Conservation (phyloP, 2,113 vertebrate genomes). For the Megatriorchis doriae region DNA sequence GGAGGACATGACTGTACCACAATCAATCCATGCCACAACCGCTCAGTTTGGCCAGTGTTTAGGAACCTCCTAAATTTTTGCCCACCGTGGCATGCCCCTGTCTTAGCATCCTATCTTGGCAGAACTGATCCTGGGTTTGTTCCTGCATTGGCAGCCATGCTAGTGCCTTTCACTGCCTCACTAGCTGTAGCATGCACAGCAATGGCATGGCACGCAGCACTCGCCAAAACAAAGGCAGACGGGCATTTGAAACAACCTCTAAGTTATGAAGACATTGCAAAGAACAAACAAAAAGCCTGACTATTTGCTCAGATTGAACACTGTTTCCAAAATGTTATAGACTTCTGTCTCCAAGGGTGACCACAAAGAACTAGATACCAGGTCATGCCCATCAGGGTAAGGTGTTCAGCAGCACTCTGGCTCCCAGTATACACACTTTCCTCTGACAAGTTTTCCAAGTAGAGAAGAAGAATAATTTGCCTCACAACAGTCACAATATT, state of each 20-base stretch:
- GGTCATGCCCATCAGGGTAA: background rate
- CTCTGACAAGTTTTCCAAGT: background rate
- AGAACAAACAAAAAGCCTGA: background rate
- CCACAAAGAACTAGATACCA: rapidly evolving
- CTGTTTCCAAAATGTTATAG: background rate
- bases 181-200: rapidly evolving
- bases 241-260: rapidly evolving
- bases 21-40: background rate
- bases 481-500: background rate
- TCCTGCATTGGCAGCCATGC: rapidly evolving
- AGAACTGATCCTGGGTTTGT: background rate
- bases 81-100: rapidly evolving
- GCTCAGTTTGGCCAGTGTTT: background rate
- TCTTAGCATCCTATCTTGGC: rapidly evolving
- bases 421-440: background rate
- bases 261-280: background rate
- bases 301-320: rapidly evolving
- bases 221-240: background rate
- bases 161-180: rapidly evolving
- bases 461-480: background rate
- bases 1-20: background rate
- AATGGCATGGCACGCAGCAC: rapidly evolving
- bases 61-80: background rate
- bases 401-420: background rate
- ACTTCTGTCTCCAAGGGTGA: background rate